Evolutionary conservation across 2,113 vertebrate species (phyloP).

Genomic region (Strigops habroptila): DNA sequence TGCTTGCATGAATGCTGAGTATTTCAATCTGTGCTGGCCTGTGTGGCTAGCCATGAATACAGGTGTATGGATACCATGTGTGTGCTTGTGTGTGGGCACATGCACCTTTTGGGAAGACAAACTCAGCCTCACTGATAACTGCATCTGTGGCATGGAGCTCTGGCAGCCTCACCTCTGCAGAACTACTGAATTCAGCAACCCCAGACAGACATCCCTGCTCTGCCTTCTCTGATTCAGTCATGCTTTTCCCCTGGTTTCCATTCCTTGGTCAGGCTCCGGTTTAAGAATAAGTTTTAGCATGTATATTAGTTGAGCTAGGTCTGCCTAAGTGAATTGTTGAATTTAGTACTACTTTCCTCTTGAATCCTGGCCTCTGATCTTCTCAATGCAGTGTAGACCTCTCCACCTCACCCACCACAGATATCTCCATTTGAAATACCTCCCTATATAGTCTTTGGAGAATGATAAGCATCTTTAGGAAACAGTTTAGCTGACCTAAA

Average conservation of each 20-base stretch:
- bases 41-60: fast-evolving
- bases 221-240: neutral
- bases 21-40: neutral
- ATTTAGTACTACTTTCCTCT: neutral
- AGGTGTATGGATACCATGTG: fast-evolving
- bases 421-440: neutral
- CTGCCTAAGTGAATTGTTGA: neutral
- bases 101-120: neutral
- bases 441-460: neutral
- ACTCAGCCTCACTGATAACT: neutral
- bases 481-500: neutral
- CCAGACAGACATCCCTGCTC: neutral
- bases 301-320: neutral
- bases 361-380: neutral
- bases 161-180: neutral
- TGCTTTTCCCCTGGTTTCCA: neutral
- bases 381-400: neutral
- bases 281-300: neutral
- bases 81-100: fast-evolving
- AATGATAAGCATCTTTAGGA: neutral
- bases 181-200: neutral
- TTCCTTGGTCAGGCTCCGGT: neutral
- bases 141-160: neutral
- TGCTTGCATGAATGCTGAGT: neutral
- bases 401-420: neutral